Percentiles rank a stretch among this genome's conserved stretches.
Evolutionary conservation across 2,113 vertebrate species (phyloP).

Genomic region (Cettia cetti): DNA sequence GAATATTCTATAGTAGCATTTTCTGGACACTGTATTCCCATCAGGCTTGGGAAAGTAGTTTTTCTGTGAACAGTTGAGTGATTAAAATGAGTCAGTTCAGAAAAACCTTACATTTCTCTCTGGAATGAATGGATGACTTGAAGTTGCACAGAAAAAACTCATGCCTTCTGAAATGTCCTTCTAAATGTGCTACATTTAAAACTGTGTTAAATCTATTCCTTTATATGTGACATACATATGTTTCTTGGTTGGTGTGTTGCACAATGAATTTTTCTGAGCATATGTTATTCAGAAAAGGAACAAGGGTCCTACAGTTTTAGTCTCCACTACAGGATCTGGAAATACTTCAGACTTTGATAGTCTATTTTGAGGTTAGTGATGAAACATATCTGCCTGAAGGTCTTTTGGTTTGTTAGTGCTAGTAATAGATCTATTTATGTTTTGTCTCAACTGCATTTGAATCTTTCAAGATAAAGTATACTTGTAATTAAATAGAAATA

Average conservation of each 20-base stretch:
- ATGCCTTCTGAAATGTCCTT: neutral
- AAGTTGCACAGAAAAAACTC: neutral
- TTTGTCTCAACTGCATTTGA: neutral
- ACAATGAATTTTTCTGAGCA: neutral
- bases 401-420: neutral
- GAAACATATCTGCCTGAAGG: neutral
- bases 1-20: neutral
- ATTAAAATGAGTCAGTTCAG: neutral
- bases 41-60: neutral
- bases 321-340: neutral
- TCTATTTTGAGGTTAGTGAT: neutral
- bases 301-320: neutral
- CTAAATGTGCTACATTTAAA: neutral
- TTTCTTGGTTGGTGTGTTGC: neutral
- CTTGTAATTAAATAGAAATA: neutral
- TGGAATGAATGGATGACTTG: neutral
- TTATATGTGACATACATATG: rapidly evolving
- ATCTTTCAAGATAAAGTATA: neutral
- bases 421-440: neutral
- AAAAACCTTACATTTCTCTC: neutral
- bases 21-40: neutral
- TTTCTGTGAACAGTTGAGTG: neutral
- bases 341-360: neutral
- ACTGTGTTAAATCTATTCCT: neutral
- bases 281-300: neutral